These are phyloP conservation scores for Todiramphus chloris DNA, from an alignment of 2,113 vertebrate species.

Conservation along the genomic window DNA sequence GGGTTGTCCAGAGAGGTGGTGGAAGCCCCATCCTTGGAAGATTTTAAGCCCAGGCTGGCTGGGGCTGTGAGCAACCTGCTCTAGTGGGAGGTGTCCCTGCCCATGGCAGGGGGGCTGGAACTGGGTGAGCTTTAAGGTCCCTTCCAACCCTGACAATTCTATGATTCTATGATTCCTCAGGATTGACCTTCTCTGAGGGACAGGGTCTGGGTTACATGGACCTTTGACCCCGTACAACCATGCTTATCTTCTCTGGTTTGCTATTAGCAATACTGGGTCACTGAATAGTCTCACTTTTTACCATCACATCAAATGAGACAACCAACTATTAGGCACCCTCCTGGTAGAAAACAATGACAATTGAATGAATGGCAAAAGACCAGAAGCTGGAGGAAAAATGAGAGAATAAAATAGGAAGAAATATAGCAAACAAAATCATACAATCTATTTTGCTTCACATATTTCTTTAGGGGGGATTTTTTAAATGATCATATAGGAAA, in stretches of 20 bases:
- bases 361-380: background rate
- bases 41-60: no score
- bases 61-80: no score
- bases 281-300: background rate
- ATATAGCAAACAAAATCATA: background rate
- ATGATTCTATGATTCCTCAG: no score
- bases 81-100: no score
- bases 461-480: background rate
- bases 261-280: background rate
- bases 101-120: no score
- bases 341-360: background rate
- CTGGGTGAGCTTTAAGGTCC: no score
- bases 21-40: no score
- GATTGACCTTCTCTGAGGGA: background rate
- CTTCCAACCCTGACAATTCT: no score
- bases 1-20: no score
- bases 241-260: background rate
- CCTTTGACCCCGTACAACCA: background rate
- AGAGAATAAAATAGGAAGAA: background rate
- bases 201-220: background rate
- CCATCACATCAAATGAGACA: background rate
- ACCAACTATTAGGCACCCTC: background rate
- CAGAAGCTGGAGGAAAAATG: background rate
- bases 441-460: background rate
- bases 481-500: background rate